These are phyloP conservation scores for Hemaris fuciformis DNA, from an alignment of 2,888 invertebrate genomes.

Conservation along the genomic window DNA sequence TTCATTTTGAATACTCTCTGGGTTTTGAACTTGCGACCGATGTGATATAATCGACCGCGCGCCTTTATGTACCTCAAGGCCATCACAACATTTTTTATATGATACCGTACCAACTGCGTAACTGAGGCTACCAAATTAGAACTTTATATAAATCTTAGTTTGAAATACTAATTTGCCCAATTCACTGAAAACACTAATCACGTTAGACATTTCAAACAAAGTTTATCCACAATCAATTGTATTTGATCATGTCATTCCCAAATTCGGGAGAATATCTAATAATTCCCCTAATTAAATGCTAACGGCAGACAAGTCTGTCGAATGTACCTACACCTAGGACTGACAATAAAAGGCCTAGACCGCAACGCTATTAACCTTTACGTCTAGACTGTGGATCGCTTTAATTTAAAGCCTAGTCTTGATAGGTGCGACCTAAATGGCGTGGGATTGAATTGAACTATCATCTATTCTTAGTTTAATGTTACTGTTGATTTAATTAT, in stretches of 20 bases:
- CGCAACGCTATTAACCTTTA: constrained; percentile 9
- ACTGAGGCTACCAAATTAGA: no score
- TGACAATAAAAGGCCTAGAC: constrained; percentile 7
- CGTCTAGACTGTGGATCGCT: neutral
- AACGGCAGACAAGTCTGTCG: neutral
- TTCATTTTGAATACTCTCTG: no score
- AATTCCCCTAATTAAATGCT: constrained; percentile 1
- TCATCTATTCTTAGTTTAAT: neutral
- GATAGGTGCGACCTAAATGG: neutral
- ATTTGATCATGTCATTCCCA: neutral
- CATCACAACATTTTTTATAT: no score
- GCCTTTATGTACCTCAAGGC: no score
- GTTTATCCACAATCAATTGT: neutral
- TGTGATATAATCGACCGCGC: no score
- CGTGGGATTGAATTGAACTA: neutral
- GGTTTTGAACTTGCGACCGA: no score
- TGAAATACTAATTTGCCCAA: neutral
- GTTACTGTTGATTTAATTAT: neutral
- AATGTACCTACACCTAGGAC: constrained; percentile 9
- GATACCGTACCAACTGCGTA: no score
- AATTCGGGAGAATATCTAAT: neutral
- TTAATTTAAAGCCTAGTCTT: constrained; percentile 3
- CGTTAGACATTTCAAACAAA: neutral
- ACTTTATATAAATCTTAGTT: no score
- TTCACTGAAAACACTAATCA: neutral